These are phyloP conservation scores for Sparidentex hasta DNA, from an alignment of 2,797 vertebrate genomes.

Conservation along the genomic window DNA sequence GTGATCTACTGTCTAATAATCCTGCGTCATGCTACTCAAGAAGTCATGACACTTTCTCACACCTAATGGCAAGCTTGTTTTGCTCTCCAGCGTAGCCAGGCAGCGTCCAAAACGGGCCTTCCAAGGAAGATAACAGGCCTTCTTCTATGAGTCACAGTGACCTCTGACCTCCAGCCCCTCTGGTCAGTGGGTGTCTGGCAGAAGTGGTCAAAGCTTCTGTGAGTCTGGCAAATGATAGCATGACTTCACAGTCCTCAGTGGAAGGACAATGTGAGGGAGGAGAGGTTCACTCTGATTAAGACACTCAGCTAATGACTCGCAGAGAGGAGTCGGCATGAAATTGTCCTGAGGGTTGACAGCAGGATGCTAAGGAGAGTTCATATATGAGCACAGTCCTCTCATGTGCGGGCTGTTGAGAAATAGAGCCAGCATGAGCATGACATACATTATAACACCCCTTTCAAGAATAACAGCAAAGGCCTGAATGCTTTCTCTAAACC, in stretches of 20 bases:
- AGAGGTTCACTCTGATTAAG: slow-evolving; percentile 19
- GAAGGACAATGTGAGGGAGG: slow-evolving; percentile 1
- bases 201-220: slow-evolving; percentile 23
- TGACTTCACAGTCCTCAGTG: slow-evolving; percentile 38
- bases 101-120: slow-evolving; percentile 39
- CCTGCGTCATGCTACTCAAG: not conserved
- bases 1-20: not conserved
- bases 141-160: slow-evolving; percentile 61
- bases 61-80: slow-evolving; percentile 23
- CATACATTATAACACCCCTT: not conserved
- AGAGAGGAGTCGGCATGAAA: slow-evolving; percentile 5
- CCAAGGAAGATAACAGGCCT: slow-evolving; percentile 23
- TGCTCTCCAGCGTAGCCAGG: slow-evolving; percentile 44
- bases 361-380: slow-evolving; percentile 25
- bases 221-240: slow-evolving; percentile 23
- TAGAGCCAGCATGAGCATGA: not conserved
- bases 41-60: slow-evolving; percentile 3
- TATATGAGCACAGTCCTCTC: slow-evolving; percentile 16
- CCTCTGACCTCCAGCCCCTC: slow-evolving; percentile 63
- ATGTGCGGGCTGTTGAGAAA: not conserved
- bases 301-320: slow-evolving; percentile 36
- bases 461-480: slow-evolving; percentile 7
- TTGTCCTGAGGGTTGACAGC: slow-evolving; percentile 31
- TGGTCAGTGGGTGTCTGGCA: slow-evolving; percentile 57
- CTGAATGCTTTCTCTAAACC: not conserved